These are phyloP conservation scores for Zaprionus gabonicus DNA, from an alignment of 1,140 invertebrate genomes.

Conservation along the genomic window DNA sequence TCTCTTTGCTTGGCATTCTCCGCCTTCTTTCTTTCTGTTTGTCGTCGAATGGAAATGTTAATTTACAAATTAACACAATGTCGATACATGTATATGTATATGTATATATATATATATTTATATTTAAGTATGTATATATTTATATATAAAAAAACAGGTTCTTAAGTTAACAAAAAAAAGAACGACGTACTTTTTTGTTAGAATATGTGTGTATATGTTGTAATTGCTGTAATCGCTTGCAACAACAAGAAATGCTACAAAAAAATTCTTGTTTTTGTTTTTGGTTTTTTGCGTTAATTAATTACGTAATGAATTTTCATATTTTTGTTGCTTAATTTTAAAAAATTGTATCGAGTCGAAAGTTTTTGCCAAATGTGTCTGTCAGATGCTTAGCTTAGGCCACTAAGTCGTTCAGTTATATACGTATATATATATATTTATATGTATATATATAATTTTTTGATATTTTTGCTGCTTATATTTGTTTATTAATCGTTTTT, in stretches of 20 bases:
- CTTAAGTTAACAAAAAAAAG: conserved; percentile 51
- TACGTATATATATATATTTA: conserved; percentile 25
- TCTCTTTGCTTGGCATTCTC: conserved; percentile 11
- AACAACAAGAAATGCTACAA: conserved; percentile 42
- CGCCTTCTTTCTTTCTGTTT: neutral
- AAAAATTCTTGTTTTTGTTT: conserved; percentile 27
- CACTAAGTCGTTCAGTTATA: conserved; percentile 42
- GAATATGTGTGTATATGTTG: conserved; percentile 12
- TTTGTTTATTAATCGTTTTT: conserved; percentile 26
- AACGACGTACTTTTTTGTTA: conserved; percentile 6
- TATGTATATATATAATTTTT: conserved; percentile 50
- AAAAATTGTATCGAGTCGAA: conserved; percentile 35
- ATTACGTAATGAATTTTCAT: conserved; percentile 37
- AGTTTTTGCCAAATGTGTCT: conserved; percentile 33
- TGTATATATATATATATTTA: conserved; percentile 19
- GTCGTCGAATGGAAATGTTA: conserved; percentile 39
- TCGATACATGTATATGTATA: conserved; percentile 14
- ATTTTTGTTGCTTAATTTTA: conserved; percentile 24
- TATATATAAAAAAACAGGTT: conserved; percentile 45
- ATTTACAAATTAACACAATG: conserved; percentile 50
- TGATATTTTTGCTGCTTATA: conserved; percentile 61
- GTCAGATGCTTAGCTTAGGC: conserved; percentile 42
- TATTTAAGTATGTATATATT: conserved; percentile 18
- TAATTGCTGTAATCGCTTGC: conserved; percentile 31
- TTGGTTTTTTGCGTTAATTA: conserved; percentile 8